phyloP scores from a whole-genome alignment of 1,140 invertebrate genomes.

The Asobara japonica region DNA sequence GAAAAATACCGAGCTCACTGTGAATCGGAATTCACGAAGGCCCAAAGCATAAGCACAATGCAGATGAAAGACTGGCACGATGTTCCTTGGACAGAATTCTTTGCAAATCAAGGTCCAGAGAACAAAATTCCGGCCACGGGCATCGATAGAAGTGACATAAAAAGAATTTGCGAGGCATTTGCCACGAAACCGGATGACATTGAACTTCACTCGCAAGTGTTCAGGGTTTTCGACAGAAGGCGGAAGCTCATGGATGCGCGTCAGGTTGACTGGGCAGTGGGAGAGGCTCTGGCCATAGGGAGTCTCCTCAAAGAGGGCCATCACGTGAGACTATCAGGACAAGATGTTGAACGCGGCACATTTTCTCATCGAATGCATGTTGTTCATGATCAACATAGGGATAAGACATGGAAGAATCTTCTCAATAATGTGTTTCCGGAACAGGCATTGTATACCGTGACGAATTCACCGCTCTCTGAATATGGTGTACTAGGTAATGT shows the following conservation, averaged over 20 bases:
- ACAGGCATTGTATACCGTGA: slow-evolving; percentile 80
- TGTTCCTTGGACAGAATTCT: slow-evolving; percentile 83
- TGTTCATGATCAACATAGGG: slow-evolving; percentile 81
- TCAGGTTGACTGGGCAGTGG: slow-evolving; percentile 85
- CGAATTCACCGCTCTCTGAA: slow-evolving; percentile 85
- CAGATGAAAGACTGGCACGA: slow-evolving; percentile 86
- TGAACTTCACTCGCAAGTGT: slow-evolving; percentile 66
- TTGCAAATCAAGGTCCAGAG: slow-evolving; percentile 65
- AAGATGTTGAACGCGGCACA: slow-evolving; percentile 90
- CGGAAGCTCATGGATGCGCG: slow-evolving; percentile 75
- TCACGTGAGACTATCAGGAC: slow-evolving; percentile 77
- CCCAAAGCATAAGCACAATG: slow-evolving; percentile 74
- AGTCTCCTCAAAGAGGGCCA: slow-evolving; percentile 74
- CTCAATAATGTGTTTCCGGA: slow-evolving; percentile 77
- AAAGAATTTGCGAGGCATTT: slow-evolving; percentile 69
- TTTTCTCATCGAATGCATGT: slow-evolving; percentile 85
- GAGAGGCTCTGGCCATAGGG: slow-evolving; percentile 85
- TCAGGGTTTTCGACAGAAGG: slow-evolving; percentile 70
- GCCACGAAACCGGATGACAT: slow-evolving; percentile 74
- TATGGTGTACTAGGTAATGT: slow-evolving; percentile 74
- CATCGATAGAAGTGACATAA: slow-evolving; percentile 40
- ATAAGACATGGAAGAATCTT: slow-evolving; percentile 72
- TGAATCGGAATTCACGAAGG: slow-evolving; percentile 79
- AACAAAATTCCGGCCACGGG: slow-evolving; percentile 63
- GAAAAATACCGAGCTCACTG: slow-evolving; percentile 64